Conservation (phyloP, 2,113 vertebrate genomes). For the Isurus oxyrinchus region DNA sequence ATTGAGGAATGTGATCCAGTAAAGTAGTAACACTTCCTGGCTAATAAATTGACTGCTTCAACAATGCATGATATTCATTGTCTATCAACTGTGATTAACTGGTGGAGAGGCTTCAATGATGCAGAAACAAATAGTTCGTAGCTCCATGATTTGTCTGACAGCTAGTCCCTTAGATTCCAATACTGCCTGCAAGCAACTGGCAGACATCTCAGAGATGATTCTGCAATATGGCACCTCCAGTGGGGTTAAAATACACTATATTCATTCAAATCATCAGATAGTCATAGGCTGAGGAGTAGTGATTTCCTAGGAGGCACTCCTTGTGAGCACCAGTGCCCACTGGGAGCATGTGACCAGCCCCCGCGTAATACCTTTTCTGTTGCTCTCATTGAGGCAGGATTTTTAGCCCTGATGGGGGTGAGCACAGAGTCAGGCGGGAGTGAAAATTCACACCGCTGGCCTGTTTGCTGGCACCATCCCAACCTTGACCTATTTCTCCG, state of each 20-base stretch:
- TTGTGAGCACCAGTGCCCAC: neutral
- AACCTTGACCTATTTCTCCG: too few species aligned
- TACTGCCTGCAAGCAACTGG: neutral
- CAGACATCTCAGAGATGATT: neutral
- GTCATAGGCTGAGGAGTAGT: neutral
- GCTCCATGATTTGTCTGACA: neutral
- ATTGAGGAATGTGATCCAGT: neutral
- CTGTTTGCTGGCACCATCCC: too few species aligned
- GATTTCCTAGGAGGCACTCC: neutral
- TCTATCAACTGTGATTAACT: slow-evolving; percentile 15
- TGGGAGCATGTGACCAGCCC: neutral
- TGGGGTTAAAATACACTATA: neutral
- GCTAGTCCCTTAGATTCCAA: neutral
- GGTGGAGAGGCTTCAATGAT: neutral
- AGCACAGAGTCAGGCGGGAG: neutral
- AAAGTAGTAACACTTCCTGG: slow-evolving; percentile 9
- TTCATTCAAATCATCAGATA: neutral
- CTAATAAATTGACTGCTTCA: slow-evolving; percentile 16
- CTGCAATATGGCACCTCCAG: neutral
- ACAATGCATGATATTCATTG: slow-evolving; percentile 14
- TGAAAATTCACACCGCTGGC: neutral
- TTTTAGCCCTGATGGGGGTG: neutral
- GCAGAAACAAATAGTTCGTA: slow-evolving; percentile 6
- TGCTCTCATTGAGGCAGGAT: neutral
- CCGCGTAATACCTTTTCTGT: neutral